These are phyloP conservation scores for Sinhomidia bicolor DNA, from an alignment of 2,888 invertebrate genomes.

Conservation along the genomic window DNA sequence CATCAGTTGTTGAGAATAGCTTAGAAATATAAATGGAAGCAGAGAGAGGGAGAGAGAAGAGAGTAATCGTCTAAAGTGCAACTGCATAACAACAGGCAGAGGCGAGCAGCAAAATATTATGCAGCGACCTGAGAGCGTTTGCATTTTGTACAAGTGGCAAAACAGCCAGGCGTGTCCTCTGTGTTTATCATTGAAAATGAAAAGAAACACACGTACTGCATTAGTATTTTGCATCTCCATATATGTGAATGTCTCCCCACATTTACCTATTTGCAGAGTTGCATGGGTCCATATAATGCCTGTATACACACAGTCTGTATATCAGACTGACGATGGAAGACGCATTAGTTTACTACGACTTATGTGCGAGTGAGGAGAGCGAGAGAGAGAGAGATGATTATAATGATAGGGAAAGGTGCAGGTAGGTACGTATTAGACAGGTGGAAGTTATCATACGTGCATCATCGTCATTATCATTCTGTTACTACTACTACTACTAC, in stretches of 20 bases:
- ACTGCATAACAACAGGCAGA: conserved; percentile 14
- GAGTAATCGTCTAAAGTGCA: conserved; percentile 56
- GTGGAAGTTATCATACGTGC: conserved; percentile 48
- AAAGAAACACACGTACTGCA: conserved; percentile 22
- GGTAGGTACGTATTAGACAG: conserved; percentile 38
- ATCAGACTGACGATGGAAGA: not conserved
- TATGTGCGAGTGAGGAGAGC: not conserved
- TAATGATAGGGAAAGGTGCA: conserved; percentile 9
- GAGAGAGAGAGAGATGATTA: not conserved
- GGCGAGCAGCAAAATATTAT: not conserved
- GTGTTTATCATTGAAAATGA: conserved; percentile 35
- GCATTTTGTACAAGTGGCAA: conserved; percentile 14
- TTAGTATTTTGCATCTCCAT: not conserved
- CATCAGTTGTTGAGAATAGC: not conserved
- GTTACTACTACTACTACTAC: not conserved
- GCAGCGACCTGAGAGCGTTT: conserved; percentile 29
- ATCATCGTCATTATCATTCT: not conserved
- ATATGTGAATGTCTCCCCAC: no score
- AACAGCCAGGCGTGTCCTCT: conserved; percentile 9
- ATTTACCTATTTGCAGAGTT: no score
- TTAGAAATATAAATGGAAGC: not conserved
- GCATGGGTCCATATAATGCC: no score
- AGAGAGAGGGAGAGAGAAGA: not conserved
- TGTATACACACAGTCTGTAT: not conserved
- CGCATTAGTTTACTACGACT: not conserved